These are phyloP conservation scores for Plagodis dolabraria DNA, from an alignment of 2,888 invertebrate genomes.

Conservation along the genomic window DNA sequence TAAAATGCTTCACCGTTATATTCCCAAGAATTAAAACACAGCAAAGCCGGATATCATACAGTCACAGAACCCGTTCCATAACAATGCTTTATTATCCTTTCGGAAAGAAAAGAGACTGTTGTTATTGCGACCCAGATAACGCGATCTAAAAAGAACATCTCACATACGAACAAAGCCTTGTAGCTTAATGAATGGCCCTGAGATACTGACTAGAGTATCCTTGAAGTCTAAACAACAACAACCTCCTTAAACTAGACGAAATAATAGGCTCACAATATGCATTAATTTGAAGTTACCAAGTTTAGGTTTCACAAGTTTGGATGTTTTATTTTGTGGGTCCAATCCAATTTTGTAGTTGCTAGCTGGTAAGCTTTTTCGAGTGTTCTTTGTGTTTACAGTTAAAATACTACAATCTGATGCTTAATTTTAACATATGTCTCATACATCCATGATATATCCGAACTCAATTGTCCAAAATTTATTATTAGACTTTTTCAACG, in stretches of 20 bases:
- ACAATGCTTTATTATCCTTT: slow-evolving; percentile 19
- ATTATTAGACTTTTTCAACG: no score
- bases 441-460: no score
- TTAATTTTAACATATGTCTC: no score
- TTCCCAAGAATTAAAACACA: no score
- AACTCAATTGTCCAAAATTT: no score
- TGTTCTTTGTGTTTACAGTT: slow-evolving; percentile 28
- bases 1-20: no score
- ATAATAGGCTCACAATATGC: slow-evolving; percentile 42
- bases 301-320: slow-evolving; percentile 31
- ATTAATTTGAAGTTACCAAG: slow-evolving; percentile 40
- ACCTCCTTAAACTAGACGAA: slow-evolving; percentile 37
- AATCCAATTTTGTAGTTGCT: slow-evolving; percentile 32
- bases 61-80: slow-evolving; percentile 10
- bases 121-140: slow-evolving; percentile 12
- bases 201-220: slow-evolving; percentile 12
- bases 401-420: no score
- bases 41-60: slow-evolving; percentile 1
- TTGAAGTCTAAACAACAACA: slow-evolving; percentile 13
- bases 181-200: slow-evolving; percentile 16
- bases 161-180: slow-evolving; percentile 18
- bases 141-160: slow-evolving; percentile 11
- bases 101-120: slow-evolving; percentile 6
- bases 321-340: slow-evolving; percentile 29
- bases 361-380: slow-evolving; percentile 37